Percentiles rank a stretch among this genome's conserved stretches.
phyloP scores from a whole-genome alignment of 2,797 vertebrate species.

The Myotis daubentonii region DNA sequence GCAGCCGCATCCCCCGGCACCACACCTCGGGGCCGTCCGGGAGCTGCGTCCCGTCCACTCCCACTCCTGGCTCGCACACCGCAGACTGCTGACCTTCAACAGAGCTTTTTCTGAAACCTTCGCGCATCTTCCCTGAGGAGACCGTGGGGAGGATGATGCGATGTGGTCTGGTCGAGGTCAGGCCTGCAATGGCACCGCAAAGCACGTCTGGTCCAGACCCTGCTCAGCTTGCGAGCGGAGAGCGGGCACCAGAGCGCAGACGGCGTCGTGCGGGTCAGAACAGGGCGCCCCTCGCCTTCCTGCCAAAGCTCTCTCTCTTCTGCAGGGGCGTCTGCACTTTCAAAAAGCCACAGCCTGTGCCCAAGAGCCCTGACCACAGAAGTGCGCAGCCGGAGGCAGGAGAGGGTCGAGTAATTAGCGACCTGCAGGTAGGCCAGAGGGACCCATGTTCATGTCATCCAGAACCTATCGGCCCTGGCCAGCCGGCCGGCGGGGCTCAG shows the following conservation, averaged over 20 bases:
- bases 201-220: neutral
- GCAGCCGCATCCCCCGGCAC: neutral
- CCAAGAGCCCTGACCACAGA: neutral
- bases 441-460: neutral
- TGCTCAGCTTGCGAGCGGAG: neutral
- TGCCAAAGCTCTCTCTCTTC: neutral
- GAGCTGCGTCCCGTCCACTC: too few species aligned
- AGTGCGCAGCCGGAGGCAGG: neutral
- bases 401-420: neutral
- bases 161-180: accelerated
- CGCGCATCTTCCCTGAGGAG: neutral
- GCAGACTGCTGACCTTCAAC: accelerated
- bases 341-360: slow-evolving; percentile 37
- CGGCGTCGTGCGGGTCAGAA: neutral
- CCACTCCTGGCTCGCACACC: neutral
- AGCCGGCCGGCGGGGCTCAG: accelerated
- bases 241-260: neutral
- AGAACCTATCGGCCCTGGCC: neutral
- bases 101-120: neutral
- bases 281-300: neutral
- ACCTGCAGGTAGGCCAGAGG: neutral
- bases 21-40: accelerated
- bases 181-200: neutral
- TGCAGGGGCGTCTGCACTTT: neutral
- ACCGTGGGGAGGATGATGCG: accelerated